Percentiles rank a stretch among this genome's conserved stretches.
phyloP scores from a whole-genome alignment of 2,797 vertebrate species.

The Kryptolebias ocellatus region DNA sequence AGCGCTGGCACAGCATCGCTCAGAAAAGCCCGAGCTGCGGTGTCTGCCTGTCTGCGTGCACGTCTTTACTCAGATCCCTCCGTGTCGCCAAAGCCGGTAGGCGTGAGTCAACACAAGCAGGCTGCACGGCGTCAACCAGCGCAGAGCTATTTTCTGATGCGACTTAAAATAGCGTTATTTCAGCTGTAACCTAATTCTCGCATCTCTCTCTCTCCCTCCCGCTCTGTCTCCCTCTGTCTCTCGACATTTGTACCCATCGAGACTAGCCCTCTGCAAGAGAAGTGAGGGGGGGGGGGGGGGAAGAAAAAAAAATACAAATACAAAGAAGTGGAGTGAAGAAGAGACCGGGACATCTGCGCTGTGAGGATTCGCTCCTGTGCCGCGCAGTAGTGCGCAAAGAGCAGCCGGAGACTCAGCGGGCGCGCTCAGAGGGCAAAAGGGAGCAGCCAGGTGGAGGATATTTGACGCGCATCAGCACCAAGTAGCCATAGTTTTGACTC shows the following conservation, averaged over 20 bases:
- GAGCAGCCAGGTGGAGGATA: slow-evolving; percentile 50
- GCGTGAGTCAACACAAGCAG: slow-evolving; percentile 46
- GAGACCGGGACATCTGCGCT: slow-evolving; percentile 49
- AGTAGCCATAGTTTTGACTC: slow-evolving; percentile 7
- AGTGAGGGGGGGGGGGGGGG: not conserved
- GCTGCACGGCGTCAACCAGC: slow-evolving; percentile 35
- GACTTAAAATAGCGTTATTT: slow-evolving; percentile 39
- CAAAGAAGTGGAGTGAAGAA: slow-evolving; percentile 13
- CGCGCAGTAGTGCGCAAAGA: slow-evolving; percentile 51
- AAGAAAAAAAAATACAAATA: not conserved
- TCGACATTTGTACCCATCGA: slow-evolving; percentile 14
- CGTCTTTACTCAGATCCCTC: slow-evolving; percentile 40
- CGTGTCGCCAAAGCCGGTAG: slow-evolving; percentile 49
- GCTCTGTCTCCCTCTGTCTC: slow-evolving; percentile 37
- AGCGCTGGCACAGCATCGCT: slow-evolving; percentile 68
- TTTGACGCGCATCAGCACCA: slow-evolving; percentile 61
- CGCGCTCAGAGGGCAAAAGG: slow-evolving; percentile 38
- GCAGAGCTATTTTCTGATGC: slow-evolving; percentile 36
- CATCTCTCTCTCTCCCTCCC: slow-evolving; percentile 29
- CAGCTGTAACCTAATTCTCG: slow-evolving; percentile 48
- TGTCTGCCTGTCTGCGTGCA: slow-evolving; percentile 47
- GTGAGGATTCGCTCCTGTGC: slow-evolving; percentile 48
- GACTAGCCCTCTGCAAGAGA: slow-evolving; percentile 19
- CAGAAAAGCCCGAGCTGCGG: slow-evolving; percentile 53
- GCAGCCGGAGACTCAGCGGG: slow-evolving; percentile 35